phyloP scores from a whole-genome alignment of 2,888 invertebrate species.

The Aporophyla nigra region DNA sequence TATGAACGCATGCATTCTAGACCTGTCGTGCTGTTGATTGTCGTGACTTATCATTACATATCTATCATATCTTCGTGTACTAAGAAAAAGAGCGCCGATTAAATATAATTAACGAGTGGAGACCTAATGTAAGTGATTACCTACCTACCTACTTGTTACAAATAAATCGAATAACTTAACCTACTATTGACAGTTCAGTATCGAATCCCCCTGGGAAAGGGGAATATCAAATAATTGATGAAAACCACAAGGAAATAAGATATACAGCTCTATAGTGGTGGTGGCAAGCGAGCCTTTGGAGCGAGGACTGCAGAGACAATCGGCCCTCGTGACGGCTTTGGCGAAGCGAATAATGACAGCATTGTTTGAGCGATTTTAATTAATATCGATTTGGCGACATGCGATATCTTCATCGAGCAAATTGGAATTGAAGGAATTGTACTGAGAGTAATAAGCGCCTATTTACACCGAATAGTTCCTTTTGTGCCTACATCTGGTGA shows the following conservation, averaged over 20 bases:
- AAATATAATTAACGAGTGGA: slow-evolving; percentile 38
- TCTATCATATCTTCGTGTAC: slow-evolving; percentile 42
- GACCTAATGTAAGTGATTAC: slow-evolving; percentile 1
- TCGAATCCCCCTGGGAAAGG: slow-evolving; percentile 21
- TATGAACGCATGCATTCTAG: slow-evolving; percentile 76
- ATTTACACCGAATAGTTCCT: background rate
- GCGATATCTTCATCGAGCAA: slow-evolving; percentile 75
- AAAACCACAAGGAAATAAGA: slow-evolving; percentile 49
- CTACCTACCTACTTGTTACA: slow-evolving; percentile 22
- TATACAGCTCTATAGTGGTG: slow-evolving; percentile 38
- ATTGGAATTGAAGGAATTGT: slow-evolving; percentile 70
- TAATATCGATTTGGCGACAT: slow-evolving; percentile 82
- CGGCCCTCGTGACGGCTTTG: slow-evolving; percentile 73
- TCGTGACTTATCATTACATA: slow-evolving; percentile 64
- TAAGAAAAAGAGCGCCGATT: slow-evolving; percentile 27
- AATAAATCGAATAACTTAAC: slow-evolving; percentile 21
- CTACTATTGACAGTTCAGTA: slow-evolving; percentile 13
- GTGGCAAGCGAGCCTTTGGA: slow-evolving; percentile 52
- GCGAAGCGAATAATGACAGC: slow-evolving; percentile 77
- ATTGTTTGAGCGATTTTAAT: slow-evolving; percentile 85
- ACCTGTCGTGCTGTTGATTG: slow-evolving; percentile 68
- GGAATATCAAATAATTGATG: slow-evolving; percentile 52
- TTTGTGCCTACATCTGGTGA: background rate
- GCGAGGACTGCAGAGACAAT: slow-evolving; percentile 70
- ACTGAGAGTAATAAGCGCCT: slow-evolving; percentile 14